Base-by-base conservation (phyloP, 2,113 vertebrate genomes). In the Macquaria ambigua region DNA sequence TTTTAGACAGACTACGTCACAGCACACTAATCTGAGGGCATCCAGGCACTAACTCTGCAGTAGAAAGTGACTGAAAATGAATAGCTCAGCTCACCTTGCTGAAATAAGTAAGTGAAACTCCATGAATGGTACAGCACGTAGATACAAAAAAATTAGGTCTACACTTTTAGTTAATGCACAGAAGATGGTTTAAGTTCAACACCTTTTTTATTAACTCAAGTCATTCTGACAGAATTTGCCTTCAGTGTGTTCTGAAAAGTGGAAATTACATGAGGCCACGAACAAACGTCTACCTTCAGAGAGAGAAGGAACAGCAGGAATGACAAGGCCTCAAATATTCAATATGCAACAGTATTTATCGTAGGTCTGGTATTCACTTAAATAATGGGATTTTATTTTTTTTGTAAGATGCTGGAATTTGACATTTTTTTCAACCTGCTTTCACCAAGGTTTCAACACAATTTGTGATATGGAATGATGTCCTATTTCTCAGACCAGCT, bases 201-300 rank as follows among this genome's bases (percentile, higher is more conserved):
- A 18, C 68, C 37, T 71, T 59, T 43, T 61, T 77, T 21, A 79
- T 23, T 56, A 83, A 85, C 61, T 82, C 34, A 21, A 87, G 46
- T 63, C 55, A 37, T 74, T 76, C 23, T 53, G 50, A 80, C 64
- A 71, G 2, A 73, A 80, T 87, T 72, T 82, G 71, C 81, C 66
- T 89, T 89, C 62, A 77, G 64, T 72, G 43, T 64, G 25, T 82
- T 86, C 39, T 69, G 48, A 83, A 76, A 84, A 74, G 69, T 75
- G 53, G 64, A 78, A 83, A 92, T 84, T 82, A 76, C 79, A 83
- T 61, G 48, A 77, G 76, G 70, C 48, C 31, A 58, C 3, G 1
- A 75, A 77, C 46, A 79, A 63, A 85, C 1, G 3, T 80, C 21
- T 67, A 74, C 78, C 53, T 84, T 79, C 58, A 62, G n/a, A 79